Percentiles rank a stretch among this genome's conserved stretches.
phyloP scores from a whole-genome alignment of 2,113 vertebrate genomes.

The Austrofundulus limnaeus region DNA sequence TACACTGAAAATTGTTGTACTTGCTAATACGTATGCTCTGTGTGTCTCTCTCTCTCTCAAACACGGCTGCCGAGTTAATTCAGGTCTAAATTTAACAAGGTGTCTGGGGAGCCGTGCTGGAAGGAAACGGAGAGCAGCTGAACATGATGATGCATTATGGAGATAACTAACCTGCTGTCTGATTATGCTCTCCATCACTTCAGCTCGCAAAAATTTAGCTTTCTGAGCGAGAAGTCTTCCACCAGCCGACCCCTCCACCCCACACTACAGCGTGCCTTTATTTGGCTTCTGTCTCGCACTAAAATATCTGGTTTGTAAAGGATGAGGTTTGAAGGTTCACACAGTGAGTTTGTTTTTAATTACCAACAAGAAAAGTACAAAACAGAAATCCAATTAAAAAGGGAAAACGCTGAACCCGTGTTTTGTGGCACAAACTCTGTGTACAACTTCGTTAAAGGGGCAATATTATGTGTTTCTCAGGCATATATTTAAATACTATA shows the following conservation, averaged over 20 bases:
- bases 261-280: not conserved
- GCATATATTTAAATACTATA: too few relatives aligned
- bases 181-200: conserved; percentile 18
- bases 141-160: conserved; percentile 64
- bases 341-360: conserved; percentile 17
- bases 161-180: conserved; percentile 54
- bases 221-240: not conserved
- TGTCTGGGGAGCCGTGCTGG: conserved; percentile 55
- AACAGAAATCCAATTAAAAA: conserved; percentile 48
- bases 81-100: conserved; percentile 71
- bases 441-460: not conserved
- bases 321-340: not conserved
- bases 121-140: conserved; percentile 47
- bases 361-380: not conserved
- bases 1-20: conserved; percentile 5
- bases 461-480: too few relatives aligned
- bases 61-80: conserved; percentile 54
- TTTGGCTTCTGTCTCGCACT: not conserved
- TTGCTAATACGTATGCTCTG: conserved; percentile 26
- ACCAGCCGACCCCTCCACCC: not conserved
- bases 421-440: conserved; percentile 6
- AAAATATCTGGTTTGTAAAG: not conserved
- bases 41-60: conserved; percentile 32
- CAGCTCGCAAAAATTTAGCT: not conserved
- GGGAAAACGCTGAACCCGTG: conserved; percentile 27